phyloP scores from a whole-genome alignment of 1,140 invertebrate species.

The Aradophagus sp. region DNA sequence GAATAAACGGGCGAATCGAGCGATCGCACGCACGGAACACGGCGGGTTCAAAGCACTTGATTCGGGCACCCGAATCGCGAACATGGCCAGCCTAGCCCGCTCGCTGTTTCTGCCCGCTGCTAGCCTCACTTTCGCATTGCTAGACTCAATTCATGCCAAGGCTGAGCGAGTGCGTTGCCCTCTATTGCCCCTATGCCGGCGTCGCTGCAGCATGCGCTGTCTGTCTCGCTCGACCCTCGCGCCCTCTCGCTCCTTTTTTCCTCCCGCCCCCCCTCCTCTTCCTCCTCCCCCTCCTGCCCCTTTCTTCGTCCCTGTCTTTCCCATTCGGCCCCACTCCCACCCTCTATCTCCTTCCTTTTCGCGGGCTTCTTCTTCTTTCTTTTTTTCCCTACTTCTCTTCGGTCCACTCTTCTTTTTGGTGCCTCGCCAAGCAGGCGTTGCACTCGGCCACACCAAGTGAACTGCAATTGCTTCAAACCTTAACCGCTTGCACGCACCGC shows the following conservation, averaged over 20 bases:
- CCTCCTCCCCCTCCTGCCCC: slow-evolving; percentile 3
- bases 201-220: slow-evolving; percentile 60
- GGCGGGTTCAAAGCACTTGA: slow-evolving; percentile 40
- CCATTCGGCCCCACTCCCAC: slow-evolving; percentile 10
- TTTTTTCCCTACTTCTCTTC: slow-evolving; percentile 4
- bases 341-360: slow-evolving; percentile 15
- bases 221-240: slow-evolving; percentile 25
- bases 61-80: slow-evolving; percentile 28
- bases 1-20: slow-evolving; percentile 8
- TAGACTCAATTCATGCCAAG: slow-evolving; percentile 76
- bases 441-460: slow-evolving; percentile 59
- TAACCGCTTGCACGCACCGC: slow-evolving; percentile 61
- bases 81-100: slow-evolving; percentile 53
- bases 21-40: slow-evolving; percentile 9
- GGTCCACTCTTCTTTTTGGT: slow-evolving; percentile 41
- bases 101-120: slow-evolving; percentile 59
- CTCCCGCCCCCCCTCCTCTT: slow-evolving; percentile 24
- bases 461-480: slow-evolving; percentile 68
- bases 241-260: slow-evolving; percentile 17
- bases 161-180: slow-evolving; percentile 76
- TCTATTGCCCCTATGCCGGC: slow-evolving; percentile 73
- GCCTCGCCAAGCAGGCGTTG: slow-evolving; percentile 46
- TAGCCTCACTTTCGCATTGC: slow-evolving; percentile 75
- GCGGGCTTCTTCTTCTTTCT: slow-evolving; percentile 15
- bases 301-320: slow-evolving; percentile 22